Conservation (phyloP, 2,888 invertebrate genomes). For the Cremastobaeus sp. region DNA sequence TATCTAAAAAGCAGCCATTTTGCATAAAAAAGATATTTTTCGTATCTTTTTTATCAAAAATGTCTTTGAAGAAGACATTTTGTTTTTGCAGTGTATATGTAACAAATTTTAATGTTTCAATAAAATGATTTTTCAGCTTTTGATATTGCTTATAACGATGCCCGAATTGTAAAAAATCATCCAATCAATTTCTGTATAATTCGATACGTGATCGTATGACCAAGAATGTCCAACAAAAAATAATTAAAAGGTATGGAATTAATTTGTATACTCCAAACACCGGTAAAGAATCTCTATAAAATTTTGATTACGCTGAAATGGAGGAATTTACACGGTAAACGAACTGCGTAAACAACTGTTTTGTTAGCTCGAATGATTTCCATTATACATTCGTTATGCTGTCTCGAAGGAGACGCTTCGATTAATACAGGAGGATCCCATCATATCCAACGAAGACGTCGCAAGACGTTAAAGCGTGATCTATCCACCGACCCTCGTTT, state of each 20-base stretch:
- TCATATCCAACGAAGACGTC: constrained; percentile 44
- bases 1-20: too few species aligned
- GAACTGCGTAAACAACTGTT: constrained; percentile 75
- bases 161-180: neutral
- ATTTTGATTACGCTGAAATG: constrained; percentile 38
- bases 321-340: constrained; percentile 53
- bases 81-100: too few species aligned
- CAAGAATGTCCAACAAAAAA: constrained; percentile 8
- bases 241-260: constrained; percentile 29
- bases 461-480: constrained; percentile 27
- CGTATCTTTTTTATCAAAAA: too few species aligned
- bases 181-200: constrained; percentile 31
- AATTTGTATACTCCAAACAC: constrained; percentile 49
- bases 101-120: too few species aligned
- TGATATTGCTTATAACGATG: too few species aligned
- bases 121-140: too few species aligned
- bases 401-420: constrained; percentile 63
- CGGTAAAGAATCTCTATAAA: constrained; percentile 16
- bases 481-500: constrained; percentile 11
- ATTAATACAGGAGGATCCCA: constrained; percentile 43
- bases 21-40: too few species aligned
- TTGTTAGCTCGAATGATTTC: constrained; percentile 75
- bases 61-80: too few species aligned
- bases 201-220: constrained; percentile 13
- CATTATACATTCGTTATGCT: constrained; percentile 75